Percentiles rank a stretch among this genome's conserved stretches.
Evolutionary conservation across 2,113 vertebrate genomes (phyloP).

Genomic region (Chamaea fasciata): DNA sequence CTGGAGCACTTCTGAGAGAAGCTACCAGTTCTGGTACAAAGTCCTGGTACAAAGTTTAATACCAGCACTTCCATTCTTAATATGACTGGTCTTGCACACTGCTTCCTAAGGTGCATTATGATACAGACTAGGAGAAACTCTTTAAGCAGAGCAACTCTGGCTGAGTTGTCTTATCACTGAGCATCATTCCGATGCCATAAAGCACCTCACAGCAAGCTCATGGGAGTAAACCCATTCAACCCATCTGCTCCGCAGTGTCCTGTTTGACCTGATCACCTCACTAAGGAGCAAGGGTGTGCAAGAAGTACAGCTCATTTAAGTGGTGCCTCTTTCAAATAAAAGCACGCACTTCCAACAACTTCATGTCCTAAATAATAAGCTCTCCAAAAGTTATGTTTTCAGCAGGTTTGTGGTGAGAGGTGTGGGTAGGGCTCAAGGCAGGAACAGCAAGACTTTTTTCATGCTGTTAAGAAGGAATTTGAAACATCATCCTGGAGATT

Average conservation of each 20-base stretch:
- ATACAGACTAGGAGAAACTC: neutral
- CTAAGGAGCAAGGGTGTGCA: neutral
- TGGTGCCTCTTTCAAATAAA: neutral
- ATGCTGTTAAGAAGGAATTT: neutral
- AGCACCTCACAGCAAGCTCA: neutral
- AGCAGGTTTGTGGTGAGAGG: neutral
- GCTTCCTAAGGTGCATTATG: neutral
- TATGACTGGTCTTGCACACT: neutral
- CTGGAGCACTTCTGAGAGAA: neutral
- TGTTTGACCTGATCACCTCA: neutral
- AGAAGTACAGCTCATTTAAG: neutral
- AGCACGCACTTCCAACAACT: neutral
- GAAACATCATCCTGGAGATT: neutral
- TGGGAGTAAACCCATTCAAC: neutral
- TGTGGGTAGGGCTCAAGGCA: neutral
- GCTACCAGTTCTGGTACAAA: neutral
- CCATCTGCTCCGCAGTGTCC: neutral
- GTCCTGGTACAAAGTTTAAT: neutral
- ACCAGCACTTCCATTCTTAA: neutral
- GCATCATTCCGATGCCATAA: neutral
- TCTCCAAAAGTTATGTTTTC: neutral
- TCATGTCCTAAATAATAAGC: neutral
- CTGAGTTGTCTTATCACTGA: fast-evolving
- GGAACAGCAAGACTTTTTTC: neutral
- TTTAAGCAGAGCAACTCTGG: neutral